A percentile compares a stretch with the other conserved stretches of the same genome.
Conservation (phyloP, 2,113 vertebrate genomes). For the Podarcis raffonei region DNA sequence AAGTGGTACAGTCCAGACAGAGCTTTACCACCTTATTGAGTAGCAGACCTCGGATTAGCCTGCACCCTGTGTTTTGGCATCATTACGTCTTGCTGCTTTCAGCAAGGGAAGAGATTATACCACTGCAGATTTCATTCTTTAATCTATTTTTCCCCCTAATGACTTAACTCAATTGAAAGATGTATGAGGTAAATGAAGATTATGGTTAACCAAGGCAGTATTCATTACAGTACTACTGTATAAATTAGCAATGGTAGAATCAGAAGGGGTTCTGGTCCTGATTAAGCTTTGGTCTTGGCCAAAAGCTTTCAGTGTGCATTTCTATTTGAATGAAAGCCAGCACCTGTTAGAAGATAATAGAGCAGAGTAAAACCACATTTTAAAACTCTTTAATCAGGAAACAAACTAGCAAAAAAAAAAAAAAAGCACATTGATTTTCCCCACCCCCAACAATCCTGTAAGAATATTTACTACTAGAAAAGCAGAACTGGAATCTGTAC, state of each 20-base stretch:
- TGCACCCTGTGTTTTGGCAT: slow-evolving; percentile 56
- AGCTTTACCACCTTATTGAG: background rate
- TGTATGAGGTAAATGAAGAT: slow-evolving; percentile 76
- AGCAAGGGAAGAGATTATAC: slow-evolving; percentile 56
- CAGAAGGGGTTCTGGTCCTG: slow-evolving; percentile 73
- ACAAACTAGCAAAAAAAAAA: slow-evolving; percentile 32
- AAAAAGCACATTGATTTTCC: background rate
- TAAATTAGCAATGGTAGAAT: slow-evolving; percentile 71
- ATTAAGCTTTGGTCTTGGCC: slow-evolving; percentile 77
- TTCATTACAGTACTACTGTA: slow-evolving; percentile 77
- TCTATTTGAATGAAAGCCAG: slow-evolving; percentile 67
- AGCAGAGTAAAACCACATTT: slow-evolving; percentile 70
- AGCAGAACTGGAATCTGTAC: slow-evolving; percentile 13
- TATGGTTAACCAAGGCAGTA: slow-evolving; percentile 76
- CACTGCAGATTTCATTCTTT: slow-evolving; percentile 64
- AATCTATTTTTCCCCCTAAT: slow-evolving; percentile 74
- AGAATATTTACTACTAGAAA: slow-evolving; percentile 39
- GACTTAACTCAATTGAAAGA: slow-evolving; percentile 78
- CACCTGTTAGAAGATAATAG: slow-evolving; percentile 75
- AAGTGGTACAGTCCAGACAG: background rate
- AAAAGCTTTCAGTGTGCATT: slow-evolving; percentile 64
- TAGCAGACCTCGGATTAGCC: slow-evolving; percentile 32
- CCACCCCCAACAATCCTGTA: slow-evolving; percentile 27
- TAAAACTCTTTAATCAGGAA: slow-evolving; percentile 69
- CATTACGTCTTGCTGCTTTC: slow-evolving; percentile 47